Conservation (phyloP, 1,140 invertebrate genomes). For the Rhagoletis pomonella region DNA sequence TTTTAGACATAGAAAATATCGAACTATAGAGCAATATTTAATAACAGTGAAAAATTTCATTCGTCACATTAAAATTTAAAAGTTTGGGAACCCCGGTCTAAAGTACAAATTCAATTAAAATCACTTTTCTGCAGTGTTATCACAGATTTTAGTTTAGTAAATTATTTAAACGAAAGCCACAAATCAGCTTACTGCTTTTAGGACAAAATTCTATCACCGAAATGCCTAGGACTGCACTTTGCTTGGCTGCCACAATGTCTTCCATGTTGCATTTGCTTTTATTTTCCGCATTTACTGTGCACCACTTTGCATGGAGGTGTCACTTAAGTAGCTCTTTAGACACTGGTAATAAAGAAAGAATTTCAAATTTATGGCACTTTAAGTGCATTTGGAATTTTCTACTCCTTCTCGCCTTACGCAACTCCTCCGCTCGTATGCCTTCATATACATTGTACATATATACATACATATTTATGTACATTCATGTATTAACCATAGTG, state of each 20-base stretch:
- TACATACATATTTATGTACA: background rate
- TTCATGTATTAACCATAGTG: background rate
- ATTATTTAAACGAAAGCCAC: background rate
- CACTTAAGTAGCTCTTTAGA: no score
- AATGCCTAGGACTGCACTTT: background rate
- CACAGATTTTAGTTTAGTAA: background rate
- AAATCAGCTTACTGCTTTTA: background rate
- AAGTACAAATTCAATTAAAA: background rate
- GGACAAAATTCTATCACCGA: background rate
- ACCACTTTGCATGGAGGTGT: no score
- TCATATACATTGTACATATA: background rate
- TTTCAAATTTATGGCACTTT: constrained; percentile 18
- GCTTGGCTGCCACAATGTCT: background rate
- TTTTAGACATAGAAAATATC: no score
- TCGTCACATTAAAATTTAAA: no score
- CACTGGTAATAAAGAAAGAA: background rate
- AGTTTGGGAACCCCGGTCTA: background rate
- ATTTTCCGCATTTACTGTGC: background rate
- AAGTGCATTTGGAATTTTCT: constrained; percentile 16
- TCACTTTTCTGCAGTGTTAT: background rate
- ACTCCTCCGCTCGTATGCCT: background rate
- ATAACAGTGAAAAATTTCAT: no score
- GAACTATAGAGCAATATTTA: no score
- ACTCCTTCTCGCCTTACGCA: background rate
- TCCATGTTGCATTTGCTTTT: background rate